Conservation (phyloP, 2,797 vertebrate species). For the Huso huso region DNA sequence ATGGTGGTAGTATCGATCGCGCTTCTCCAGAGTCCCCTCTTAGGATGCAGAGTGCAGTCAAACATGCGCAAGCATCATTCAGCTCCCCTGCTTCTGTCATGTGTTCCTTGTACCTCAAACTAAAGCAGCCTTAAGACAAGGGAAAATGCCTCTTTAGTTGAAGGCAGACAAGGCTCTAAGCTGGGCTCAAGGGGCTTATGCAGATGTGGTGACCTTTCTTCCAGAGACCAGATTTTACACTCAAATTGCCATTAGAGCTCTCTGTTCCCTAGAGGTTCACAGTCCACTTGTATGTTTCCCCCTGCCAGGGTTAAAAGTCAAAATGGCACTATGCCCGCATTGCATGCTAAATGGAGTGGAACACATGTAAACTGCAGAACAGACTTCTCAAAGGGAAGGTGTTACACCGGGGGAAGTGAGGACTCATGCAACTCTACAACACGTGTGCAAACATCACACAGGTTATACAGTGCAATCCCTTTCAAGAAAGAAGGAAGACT, state of each 20-base stretch:
- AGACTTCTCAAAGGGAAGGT: slow-evolving; percentile 25
- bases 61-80: slow-evolving; percentile 57
- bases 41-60: slow-evolving; percentile 70
- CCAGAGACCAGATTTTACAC: slow-evolving; percentile 87
- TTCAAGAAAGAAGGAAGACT: neutral
- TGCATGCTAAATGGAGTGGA: slow-evolving; percentile 67
- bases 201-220: slow-evolving; percentile 95
- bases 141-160: slow-evolving; percentile 55
- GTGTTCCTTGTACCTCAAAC: slow-evolving; percentile 52
- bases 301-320: slow-evolving; percentile 75
- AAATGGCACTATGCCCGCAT: slow-evolving; percentile 59
- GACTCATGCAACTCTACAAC: neutral
- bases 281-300: slow-evolving; percentile 56
- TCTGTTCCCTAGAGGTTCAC: slow-evolving; percentile 61
- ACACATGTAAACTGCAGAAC: slow-evolving; percentile 61
- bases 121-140: slow-evolving; percentile 62
- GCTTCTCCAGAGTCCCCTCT: slow-evolving; percentile 62
- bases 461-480: neutral
- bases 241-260: slow-evolving; percentile 88
- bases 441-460: neutral
- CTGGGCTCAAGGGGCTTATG: slow-evolving; percentile 83
- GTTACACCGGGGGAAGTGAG: slow-evolving; percentile 12
- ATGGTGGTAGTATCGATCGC: slow-evolving; percentile 69
- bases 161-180: slow-evolving; percentile 76
- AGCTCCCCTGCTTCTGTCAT: slow-evolving; percentile 52